phyloP scores from a whole-genome alignment of 2,888 invertebrate genomes.

The Cordylochernes scorpioides region DNA sequence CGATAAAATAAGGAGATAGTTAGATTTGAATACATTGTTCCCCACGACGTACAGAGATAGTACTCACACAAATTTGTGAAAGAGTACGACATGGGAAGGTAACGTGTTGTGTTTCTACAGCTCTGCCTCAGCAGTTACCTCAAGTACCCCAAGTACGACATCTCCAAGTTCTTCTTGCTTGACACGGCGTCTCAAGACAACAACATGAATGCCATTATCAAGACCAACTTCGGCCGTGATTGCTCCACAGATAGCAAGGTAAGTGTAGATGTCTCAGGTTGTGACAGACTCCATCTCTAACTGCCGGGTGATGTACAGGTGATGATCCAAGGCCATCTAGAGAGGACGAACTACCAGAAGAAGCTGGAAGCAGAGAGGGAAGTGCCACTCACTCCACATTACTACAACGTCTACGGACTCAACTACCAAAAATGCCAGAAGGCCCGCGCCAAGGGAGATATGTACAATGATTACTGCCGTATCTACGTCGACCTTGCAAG shows the following conservation, averaged over 20 bases:
- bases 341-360: constrained; percentile 6
- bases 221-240: constrained; percentile 10
- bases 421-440: constrained; percentile 7
- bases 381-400: constrained; percentile 6
- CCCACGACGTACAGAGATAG: too few species aligned
- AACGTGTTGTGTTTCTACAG: too few species aligned
- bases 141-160: constrained; percentile 11
- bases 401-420: constrained; percentile 8
- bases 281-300: too few species aligned
- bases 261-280: too few species aligned
- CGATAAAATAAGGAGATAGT: too few species aligned
- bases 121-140: constrained; percentile 9
- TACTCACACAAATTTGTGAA: too few species aligned
- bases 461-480: constrained; percentile 6
- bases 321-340: constrained; percentile 4
- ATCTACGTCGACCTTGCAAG: constrained; percentile 4
- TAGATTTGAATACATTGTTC: too few species aligned
- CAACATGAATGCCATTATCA: constrained; percentile 6
- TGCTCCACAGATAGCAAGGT: constrained; percentile 10
- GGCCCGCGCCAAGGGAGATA: constrained; percentile 4
- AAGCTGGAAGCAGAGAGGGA: constrained; percentile 5
- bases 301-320: too few species aligned
- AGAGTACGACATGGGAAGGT: too few species aligned
- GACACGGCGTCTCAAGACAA: constrained; percentile 9
- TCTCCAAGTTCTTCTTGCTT: constrained; percentile 6